Percentiles rank a stretch among this genome's conserved stretches.
These are phyloP conservation scores for Cassiopea andromeda DNA, from an alignment of 30 jellyfish, hydroid and myxozoan species.

Conservation along the genomic window DNA sequence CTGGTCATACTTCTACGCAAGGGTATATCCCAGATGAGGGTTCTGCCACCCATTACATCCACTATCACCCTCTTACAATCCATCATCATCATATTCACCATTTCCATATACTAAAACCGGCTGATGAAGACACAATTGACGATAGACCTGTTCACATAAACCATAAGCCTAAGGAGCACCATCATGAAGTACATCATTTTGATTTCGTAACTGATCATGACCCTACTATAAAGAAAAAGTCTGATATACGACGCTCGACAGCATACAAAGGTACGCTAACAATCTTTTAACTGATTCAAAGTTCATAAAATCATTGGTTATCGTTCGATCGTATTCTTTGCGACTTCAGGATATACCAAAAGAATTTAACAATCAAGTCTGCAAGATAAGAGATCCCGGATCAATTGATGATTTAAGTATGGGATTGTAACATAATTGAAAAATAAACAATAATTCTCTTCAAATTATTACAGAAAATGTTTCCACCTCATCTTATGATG, in stretches of 20 bases:
- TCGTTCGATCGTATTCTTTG: neutral
- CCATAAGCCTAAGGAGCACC: constrained; percentile 31
- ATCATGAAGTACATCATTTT: constrained; percentile 21
- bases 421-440: no score
- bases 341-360: neutral
- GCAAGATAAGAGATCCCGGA: no score
- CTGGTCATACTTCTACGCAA: constrained; percentile 28
- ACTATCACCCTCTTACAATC: constrained; percentile 62
- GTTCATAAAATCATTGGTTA: neutral
- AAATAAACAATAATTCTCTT: no score
- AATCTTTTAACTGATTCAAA: constrained; percentile 6
- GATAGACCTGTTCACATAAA: constrained; percentile 51
- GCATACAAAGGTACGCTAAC: constrained; percentile 71
- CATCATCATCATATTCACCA: constrained; percentile 74
- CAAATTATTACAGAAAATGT: no score
- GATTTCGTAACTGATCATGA: constrained; percentile 28
- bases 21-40: constrained; percentile 75
- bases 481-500: no score
- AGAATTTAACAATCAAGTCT: no score
- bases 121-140: constrained; percentile 54
- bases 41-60: constrained; percentile 62
- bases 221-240: constrained; percentile 37
- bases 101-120: constrained; percentile 65
- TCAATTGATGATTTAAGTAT: no score
- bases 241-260: constrained; percentile 30